A percentile compares a stretch with the other conserved stretches of the same genome.
phyloP scores from a whole-genome alignment of 2,797 vertebrate species.

The Sylvia borin region DNA sequence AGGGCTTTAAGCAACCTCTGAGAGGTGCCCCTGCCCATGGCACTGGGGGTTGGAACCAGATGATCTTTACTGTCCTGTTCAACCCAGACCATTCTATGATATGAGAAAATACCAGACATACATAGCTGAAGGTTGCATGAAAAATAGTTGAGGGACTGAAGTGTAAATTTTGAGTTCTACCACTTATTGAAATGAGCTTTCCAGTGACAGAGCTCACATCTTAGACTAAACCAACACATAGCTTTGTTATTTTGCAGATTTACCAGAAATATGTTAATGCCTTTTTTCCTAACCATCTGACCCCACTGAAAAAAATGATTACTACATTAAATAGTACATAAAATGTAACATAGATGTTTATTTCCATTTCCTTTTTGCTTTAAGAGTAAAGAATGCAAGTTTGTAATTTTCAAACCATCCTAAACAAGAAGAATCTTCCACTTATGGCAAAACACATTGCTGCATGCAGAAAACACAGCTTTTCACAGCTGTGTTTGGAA shows the following conservation, averaged over 20 bases:
- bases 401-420: background rate
- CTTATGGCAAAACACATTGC: background rate
- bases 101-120: background rate
- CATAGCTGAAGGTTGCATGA: background rate
- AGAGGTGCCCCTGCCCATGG: background rate
- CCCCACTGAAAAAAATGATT: background rate
- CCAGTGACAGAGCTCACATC: accelerated
- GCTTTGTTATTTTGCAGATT: background rate
- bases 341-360: background rate
- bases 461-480: background rate
- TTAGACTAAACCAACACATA: background rate
- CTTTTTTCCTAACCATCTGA: background rate
- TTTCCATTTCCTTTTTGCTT: background rate
- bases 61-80: background rate
- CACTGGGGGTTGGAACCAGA: background rate
- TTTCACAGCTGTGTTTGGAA: background rate
- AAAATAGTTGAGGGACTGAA: background rate
- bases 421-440: background rate
- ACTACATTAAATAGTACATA: background rate
- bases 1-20: background rate
- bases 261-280: background rate
- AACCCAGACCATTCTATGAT: background rate
- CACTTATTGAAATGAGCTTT: background rate
- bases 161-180: background rate
- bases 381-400: background rate